A percentile compares a stretch with the other conserved stretches of the same genome.
Evolutionary conservation across 2,113 vertebrate genomes (phyloP).

Genomic region (Heterochromis multidens): DNA sequence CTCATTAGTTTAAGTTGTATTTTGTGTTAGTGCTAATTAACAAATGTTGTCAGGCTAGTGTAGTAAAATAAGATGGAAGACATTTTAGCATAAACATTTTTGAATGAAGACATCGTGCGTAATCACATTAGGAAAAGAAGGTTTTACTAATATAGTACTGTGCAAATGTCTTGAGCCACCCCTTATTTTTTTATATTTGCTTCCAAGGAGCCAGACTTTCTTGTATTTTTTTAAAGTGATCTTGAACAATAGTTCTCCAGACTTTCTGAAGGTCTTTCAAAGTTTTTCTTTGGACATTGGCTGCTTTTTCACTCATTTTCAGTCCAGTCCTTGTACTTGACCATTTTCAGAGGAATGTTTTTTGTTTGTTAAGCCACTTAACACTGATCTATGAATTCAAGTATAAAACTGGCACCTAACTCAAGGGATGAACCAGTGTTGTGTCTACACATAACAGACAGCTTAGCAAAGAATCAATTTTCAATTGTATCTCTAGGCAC

Average conservation of each 20-base stretch:
- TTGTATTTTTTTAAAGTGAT: too few species aligned
- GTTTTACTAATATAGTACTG: accelerated
- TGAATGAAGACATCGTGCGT: neutral
- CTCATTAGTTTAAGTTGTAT: neutral
- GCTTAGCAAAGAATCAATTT: neutral
- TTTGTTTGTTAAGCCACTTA: neutral
- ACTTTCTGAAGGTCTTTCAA: too few species aligned
- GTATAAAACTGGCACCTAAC: neutral
- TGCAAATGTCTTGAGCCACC: neutral
- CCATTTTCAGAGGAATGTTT: neutral
- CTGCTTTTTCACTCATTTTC: neutral
- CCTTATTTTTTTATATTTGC: neutral
- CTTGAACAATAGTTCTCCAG: too few species aligned
- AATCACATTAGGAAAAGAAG: neutral
- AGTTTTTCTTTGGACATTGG: neutral
- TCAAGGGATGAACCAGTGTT: neutral
- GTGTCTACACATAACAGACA: neutral
- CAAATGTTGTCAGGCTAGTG: neutral
- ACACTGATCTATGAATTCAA: neutral
- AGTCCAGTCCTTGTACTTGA: neutral
- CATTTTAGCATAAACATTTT: neutral
- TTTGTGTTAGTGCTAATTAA: neutral
- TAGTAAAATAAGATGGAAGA: neutral
- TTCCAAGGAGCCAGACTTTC: too few species aligned
- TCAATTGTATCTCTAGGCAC: neutral